Conservation (phyloP, 1,140 invertebrate genomes). For the Lasioglossum baleicum region DNA sequence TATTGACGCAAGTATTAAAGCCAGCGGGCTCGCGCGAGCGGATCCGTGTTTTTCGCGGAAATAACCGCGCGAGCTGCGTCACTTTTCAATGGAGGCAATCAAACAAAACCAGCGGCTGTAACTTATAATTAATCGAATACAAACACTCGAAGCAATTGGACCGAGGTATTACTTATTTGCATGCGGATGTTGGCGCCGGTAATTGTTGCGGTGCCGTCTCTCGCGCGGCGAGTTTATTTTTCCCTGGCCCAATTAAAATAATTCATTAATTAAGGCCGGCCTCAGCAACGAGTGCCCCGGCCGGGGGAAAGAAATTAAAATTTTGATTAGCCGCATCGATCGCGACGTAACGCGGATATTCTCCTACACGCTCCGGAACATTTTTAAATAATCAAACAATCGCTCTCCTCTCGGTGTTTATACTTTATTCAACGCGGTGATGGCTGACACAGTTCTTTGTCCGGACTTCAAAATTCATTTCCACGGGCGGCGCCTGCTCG, state of each 20-base stretch:
- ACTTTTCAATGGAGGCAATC: conserved; percentile 49
- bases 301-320: background rate
- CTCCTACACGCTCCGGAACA: background rate
- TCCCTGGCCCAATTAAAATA: conserved; percentile 10
- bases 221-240: conserved; percentile 5
- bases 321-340: background rate
- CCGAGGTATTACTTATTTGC: conserved; percentile 56
- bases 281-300: background rate
- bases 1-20: conserved; percentile 57
- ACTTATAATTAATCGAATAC: conserved; percentile 64
- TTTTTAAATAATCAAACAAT: background rate
- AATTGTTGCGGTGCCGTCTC: conserved; percentile 39
- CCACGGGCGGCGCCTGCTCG: no score
- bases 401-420: no score
- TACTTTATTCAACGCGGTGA: no score
- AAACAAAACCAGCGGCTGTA: conserved; percentile 46
- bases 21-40: conserved; percentile 17
- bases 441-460: no score
- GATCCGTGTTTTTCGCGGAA: conserved; percentile 38
- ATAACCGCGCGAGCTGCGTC: background rate
- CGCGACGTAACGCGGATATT: background rate
- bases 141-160: conserved; percentile 53
- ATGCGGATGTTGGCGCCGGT: conserved; percentile 36
- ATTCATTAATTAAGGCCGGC: conserved; percentile 10
- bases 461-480: no score